Evolutionary conservation across 2,888 invertebrate species (phyloP), one percentile per base, ranked within the genome.

Genomic region (Spodoptera picta): DNA sequence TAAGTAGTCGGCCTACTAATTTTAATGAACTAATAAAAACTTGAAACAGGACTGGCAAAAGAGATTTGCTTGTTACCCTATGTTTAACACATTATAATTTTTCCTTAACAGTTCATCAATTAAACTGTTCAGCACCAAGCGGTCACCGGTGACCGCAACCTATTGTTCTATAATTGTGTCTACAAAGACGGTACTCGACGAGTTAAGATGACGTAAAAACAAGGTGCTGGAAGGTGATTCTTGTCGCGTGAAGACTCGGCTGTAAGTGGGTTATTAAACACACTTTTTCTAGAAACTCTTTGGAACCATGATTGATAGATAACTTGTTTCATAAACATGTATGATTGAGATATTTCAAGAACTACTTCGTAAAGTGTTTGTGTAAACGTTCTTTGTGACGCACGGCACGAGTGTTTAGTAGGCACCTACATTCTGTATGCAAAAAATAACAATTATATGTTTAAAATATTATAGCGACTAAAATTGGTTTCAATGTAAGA

Each of bases 201-300:
- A n/a, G n/a, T n/a, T n/a, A 52, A 60, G 43, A 56, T 55, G 53
- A 12, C 43, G 60, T 53, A 63, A 58, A 61, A 60, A 63, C 52
- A 46, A 52, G 31, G 51, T 27, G 44, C n/a, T 71, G 52, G 59
- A 75, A 46, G 53, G 24, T 19, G 43, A 63, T 54, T 60, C 50
- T 52, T 57, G 48, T 54, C 42, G 48, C 46, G 3, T 52, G 43
- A 52, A 56, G 19, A 48, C 43, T 53, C 5, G 27, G n/a, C 23
- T 60, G n/a, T 56, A 51, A 56, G 11, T 60, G 50, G 75, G 49
- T 59, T 59, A 62, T 68, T 58, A 68, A 55, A 46, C 52, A 53
- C 56, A 69, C 27, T 74, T 71, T 74, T 74, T 74, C 56, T 62
- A 68, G 47, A 74, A 68, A 62, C 45, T 57, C 56, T 56, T 56